phyloP scores from a whole-genome alignment of 2,797 vertebrate species.

The Florisuga fusca region DNA sequence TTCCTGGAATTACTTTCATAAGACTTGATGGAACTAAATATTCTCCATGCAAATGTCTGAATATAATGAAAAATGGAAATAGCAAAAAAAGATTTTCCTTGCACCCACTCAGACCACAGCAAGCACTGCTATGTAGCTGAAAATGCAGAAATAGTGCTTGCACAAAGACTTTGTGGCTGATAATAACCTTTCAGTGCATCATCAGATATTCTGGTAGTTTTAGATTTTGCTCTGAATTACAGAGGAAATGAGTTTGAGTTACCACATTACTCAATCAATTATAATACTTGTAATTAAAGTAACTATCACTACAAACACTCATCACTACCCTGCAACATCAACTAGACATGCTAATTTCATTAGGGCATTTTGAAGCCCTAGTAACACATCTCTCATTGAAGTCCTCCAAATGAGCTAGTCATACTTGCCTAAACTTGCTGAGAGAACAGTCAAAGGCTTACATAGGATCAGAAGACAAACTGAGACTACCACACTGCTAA shows the following conservation, averaged over 20 bases:
- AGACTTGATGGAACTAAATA: conserved; percentile 33
- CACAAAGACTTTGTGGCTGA: background rate
- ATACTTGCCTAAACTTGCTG: background rate
- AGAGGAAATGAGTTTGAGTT: conserved; percentile 33
- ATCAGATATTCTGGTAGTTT: background rate
- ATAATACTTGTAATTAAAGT: conserved; percentile 11
- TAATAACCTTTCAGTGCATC: conserved; percentile 40
- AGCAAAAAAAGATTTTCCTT: conserved; percentile 2
- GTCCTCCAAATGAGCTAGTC: background rate
- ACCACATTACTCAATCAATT: conserved; percentile 40
- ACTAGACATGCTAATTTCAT: background rate
- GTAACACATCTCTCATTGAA: background rate
- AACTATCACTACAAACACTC: background rate
- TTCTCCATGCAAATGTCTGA: conserved; percentile 45
- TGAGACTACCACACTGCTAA: background rate
- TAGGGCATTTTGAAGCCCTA: background rate
- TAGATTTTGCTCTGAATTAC: conserved; percentile 45
- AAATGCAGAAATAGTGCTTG: background rate
- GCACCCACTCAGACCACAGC: background rate
- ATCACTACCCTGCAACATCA: background rate
- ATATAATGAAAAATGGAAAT: conserved; percentile 25
- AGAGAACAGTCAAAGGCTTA: background rate
- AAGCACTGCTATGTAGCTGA: background rate
- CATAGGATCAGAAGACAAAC: fast-evolving
- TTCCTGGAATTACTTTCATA: conserved; percentile 28